These are phyloP conservation scores for Heliconius hermathena DNA, from an alignment of 1,140 invertebrate species.

Conservation along the genomic window DNA sequence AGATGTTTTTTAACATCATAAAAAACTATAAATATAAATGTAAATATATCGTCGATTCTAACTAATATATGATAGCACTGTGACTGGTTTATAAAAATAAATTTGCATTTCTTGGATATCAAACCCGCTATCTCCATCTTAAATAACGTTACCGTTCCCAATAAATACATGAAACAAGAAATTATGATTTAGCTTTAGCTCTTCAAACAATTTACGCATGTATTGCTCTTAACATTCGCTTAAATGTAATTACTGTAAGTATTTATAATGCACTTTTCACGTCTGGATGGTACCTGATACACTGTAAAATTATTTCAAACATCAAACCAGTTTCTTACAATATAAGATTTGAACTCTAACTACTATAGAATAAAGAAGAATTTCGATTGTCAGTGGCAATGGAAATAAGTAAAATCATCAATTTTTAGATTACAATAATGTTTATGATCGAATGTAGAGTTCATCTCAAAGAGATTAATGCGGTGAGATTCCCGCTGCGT, in stretches of 20 bases:
- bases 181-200: constrained; percentile 26
- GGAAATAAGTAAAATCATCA: constrained; percentile 38
- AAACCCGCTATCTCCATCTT: neutral
- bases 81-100: neutral
- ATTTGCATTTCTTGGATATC: neutral
- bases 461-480: constrained; percentile 47
- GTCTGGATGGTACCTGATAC: constrained; percentile 52
- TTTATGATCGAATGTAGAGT: constrained; percentile 48
- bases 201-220: constrained; percentile 28
- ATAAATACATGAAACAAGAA: constrained; percentile 14
- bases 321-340: neutral
- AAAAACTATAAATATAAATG: neutral
- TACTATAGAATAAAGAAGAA: constrained; percentile 14
- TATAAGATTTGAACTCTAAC: constrained; percentile 35
- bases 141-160: neutral
- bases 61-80: no score
- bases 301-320: constrained; percentile 52
- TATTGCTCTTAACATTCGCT: constrained; percentile 30
- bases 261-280: constrained; percentile 45
- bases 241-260: constrained; percentile 42
- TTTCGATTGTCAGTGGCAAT: constrained; percentile 18
- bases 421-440: constrained; percentile 42
- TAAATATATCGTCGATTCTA: no score
- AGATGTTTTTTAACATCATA: neutral
- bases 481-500: constrained; percentile 53